These are phyloP conservation scores for Oxyruncus cristatus DNA, from an alignment of 2,113 vertebrate genomes.

Conservation along the genomic window DNA sequence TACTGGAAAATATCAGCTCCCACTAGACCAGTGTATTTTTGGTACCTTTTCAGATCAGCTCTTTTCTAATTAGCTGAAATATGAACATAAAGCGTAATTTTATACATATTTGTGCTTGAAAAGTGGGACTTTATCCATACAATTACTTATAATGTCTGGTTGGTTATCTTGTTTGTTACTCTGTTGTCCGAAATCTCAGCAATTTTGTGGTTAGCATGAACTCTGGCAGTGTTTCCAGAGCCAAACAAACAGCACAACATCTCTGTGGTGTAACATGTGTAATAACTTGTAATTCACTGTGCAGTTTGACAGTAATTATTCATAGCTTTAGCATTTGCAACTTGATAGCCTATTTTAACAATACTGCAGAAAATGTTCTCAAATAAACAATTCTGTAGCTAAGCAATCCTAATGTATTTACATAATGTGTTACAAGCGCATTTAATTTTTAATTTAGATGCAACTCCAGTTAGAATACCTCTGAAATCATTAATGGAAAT, in stretches of 20 bases:
- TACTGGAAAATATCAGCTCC: neutral
- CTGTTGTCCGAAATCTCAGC: neutral
- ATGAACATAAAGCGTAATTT: neutral
- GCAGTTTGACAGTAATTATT: conserved; percentile 1
- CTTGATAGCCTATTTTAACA: conserved; percentile 16
- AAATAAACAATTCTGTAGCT: conserved; percentile 1
- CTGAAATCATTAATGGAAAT: conserved; percentile 26
- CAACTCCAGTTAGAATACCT: neutral
- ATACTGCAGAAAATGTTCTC: neutral
- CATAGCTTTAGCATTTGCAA: neutral
- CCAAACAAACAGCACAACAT: neutral
- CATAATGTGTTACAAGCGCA: neutral
- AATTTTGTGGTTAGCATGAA: neutral
- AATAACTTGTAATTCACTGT: neutral
- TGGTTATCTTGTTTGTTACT: neutral
- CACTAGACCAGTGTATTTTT: neutral
- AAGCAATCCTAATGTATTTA: conserved; percentile 6
- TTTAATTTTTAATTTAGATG: conserved; percentile 42
- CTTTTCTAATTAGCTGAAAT: neutral
- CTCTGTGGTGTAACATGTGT: neutral
- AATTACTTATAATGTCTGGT: neutral
- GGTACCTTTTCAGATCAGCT: neutral
- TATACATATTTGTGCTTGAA: neutral
- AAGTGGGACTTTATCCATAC: neutral
- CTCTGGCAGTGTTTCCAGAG: neutral